A percentile compares a stretch with the other conserved stretches of the same genome.
Conservation (phyloP, 2,888 invertebrate genomes). For the Quadroppia sp. region DNA sequence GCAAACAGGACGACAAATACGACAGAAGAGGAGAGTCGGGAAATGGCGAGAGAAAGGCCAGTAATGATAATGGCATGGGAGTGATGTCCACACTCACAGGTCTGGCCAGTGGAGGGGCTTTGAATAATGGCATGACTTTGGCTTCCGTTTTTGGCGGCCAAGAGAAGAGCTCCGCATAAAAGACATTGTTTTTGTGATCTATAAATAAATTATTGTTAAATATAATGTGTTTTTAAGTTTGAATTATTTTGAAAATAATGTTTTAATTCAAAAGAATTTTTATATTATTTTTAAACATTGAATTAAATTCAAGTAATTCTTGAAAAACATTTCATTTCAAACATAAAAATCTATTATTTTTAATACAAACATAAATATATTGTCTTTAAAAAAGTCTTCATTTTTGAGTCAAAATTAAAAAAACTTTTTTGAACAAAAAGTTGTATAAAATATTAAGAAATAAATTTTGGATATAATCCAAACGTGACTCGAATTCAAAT, state of each 20-base stretch:
- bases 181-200: not conserved
- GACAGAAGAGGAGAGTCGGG: not conserved
- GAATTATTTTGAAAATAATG: not conserved
- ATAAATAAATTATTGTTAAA: not conserved
- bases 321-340: no score
- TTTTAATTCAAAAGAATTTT: no score
- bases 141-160: not conserved
- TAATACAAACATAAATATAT: no score
- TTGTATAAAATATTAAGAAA: no score
- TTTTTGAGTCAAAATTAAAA: no score
- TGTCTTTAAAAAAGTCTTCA: no score
- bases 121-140: constrained; percentile 6
- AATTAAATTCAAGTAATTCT: no score
- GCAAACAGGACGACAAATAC: not conserved
- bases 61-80: not conserved
- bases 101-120: not conserved
- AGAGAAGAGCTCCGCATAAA: not conserved
- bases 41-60: not conserved
- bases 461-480: no score
- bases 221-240: not conserved
- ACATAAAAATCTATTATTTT: no score
- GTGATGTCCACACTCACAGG: not conserved
- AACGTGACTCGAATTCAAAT: no score
- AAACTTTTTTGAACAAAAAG: no score
- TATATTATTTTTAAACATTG: no score